Evolutionary conservation across 2,888 invertebrate species (phyloP).

Genomic region (Macaria notata): DNA sequence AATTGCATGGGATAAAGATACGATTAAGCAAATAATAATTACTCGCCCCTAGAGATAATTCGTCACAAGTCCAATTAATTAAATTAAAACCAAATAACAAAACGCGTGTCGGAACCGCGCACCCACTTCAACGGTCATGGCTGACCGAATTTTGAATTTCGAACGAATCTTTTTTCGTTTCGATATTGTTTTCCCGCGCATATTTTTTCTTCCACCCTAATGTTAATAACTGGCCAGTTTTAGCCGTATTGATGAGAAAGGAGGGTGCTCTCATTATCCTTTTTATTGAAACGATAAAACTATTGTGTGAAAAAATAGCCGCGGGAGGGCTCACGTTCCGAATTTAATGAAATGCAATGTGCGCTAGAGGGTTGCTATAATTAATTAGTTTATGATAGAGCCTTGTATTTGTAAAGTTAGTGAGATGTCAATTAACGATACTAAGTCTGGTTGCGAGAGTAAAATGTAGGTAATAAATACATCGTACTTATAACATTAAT

Average conservation of each 20-base stretch:
- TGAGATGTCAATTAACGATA: no score
- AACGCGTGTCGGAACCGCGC: constrained; percentile 65
- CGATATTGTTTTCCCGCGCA: constrained; percentile 49
- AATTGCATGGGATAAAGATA: constrained; percentile 17
- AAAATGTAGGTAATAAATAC: no score
- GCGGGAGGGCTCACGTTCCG: constrained; percentile 55
- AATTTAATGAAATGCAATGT: no score
- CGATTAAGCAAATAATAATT: constrained; percentile 36
- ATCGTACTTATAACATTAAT: no score
- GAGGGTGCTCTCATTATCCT: constrained; percentile 20
- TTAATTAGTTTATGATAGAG: no score
- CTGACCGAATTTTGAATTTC: constrained; percentile 56
- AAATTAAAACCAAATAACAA: constrained; percentile 71
- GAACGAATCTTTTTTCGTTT: constrained; percentile 44
- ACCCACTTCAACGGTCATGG: constrained; percentile 62
- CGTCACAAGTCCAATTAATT: constrained; percentile 60
- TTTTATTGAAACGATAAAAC: constrained; percentile 7
- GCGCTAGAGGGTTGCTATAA: no score
- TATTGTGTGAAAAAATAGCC: constrained; percentile 25
- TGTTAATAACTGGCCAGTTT: constrained; percentile 11
- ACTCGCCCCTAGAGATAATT: constrained; percentile 37
- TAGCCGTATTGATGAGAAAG: not conserved
- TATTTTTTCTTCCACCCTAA: constrained; percentile 38
- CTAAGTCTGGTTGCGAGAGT: no score
- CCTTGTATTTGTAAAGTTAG: no score